Conservation (phyloP, 2,888 invertebrate species). For the Macrophya annulata region DNA sequence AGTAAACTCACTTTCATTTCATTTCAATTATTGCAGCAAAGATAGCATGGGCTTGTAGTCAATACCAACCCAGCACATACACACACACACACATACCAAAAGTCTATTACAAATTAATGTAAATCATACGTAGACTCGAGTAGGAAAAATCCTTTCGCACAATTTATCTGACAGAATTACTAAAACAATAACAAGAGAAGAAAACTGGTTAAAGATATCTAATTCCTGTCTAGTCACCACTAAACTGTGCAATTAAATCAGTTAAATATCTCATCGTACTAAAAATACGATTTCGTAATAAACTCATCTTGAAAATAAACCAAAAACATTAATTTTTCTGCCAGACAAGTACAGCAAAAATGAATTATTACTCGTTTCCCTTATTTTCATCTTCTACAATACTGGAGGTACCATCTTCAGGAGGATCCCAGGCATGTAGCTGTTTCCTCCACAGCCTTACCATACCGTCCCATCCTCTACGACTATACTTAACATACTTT, state of each 20-base stretch:
- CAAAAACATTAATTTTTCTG: not conserved
- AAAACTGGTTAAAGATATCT: not conserved
- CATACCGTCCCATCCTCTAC: slow-evolving; percentile 96
- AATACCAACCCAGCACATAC: slow-evolving; percentile 5
- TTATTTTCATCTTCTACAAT: slow-evolving; percentile 56
- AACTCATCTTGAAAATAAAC: not conserved
- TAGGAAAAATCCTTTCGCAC: not conserved
- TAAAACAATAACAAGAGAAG: not conserved
- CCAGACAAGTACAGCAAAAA: not conserved
- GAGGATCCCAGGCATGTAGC: slow-evolving; percentile 90
- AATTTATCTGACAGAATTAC: not conserved
- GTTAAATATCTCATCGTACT: not conserved
- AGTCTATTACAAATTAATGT: not conserved
- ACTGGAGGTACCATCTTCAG: slow-evolving; percentile 66
- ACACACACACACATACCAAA: not conserved
- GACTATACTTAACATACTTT: slow-evolving; percentile 92
- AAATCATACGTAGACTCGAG: not conserved
- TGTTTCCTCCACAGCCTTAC: slow-evolving; percentile 93
- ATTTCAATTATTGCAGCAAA: slow-evolving; percentile 23
- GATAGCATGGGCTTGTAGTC: not conserved
- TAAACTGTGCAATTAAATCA: not conserved
- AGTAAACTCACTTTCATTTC: slow-evolving; percentile 18
- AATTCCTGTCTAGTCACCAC: not conserved
- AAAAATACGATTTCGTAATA: not conserved
- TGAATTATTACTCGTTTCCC: slow-evolving; percentile 5